A percentile compares a stretch with the other conserved stretches of the same genome.
Conservation (phyloP, 2,797 vertebrate species). For the Allobates femoralis region DNA sequence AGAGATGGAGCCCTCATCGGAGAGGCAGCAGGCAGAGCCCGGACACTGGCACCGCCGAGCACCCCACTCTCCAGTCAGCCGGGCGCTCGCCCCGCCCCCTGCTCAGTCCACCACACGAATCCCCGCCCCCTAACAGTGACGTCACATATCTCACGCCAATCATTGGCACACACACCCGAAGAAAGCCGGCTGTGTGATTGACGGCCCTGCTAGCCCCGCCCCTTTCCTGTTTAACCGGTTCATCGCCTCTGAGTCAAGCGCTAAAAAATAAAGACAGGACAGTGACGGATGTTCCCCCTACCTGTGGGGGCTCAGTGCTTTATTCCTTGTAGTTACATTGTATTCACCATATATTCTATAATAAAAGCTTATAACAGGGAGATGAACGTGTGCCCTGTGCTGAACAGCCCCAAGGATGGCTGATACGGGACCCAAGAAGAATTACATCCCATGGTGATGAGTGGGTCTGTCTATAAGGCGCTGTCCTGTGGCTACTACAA, state of each 20-base stretch:
- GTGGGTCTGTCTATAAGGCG: too few relatives aligned
- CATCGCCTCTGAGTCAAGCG: not conserved
- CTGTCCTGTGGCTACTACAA: too few relatives aligned
- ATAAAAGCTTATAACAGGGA: too few relatives aligned
- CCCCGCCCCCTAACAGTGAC: slow-evolving; percentile 1
- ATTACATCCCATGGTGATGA: too few relatives aligned
- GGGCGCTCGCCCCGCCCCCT: slow-evolving; percentile 14
- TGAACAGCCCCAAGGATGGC: too few relatives aligned
- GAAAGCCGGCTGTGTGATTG: slow-evolving; percentile 3
- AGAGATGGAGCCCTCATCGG: slow-evolving; percentile 25
- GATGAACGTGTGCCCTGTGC: too few relatives aligned
- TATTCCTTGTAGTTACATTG: too few relatives aligned
- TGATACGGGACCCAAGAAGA: too few relatives aligned
- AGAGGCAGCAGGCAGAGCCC: slow-evolving; percentile 4
- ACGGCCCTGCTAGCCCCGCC: not conserved
- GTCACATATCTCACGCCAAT: not conserved
- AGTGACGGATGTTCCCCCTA: not conserved
- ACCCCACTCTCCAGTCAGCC: not conserved
- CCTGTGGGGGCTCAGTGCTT: too few relatives aligned
- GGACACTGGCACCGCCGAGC: not conserved
- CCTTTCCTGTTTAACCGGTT: slow-evolving; percentile 1
- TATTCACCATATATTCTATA: too few relatives aligned
- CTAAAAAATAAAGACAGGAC: not conserved
- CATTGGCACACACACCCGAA: not conserved
- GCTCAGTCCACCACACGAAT: slow-evolving; percentile 39